Base-by-base conservation (phyloP, 92 coral and sea anemone species). In the Parazoanthus swiftii region DNA sequence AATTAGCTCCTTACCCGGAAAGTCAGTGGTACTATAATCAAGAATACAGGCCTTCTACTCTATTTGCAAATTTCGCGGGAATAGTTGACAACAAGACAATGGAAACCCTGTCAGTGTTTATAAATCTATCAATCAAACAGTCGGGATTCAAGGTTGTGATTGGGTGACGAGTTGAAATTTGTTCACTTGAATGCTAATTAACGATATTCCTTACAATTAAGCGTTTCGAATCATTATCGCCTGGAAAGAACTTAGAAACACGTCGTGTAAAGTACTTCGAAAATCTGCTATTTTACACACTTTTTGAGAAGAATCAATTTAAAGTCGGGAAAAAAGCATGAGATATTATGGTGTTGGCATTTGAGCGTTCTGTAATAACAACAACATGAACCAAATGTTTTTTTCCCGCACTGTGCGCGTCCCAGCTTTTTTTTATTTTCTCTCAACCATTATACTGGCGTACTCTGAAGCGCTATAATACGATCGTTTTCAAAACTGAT, bases 141-240 rank as follows among this genome's bases (percentile, higher is more conserved):
- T 82, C 91, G 88, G 77, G 46, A 90, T 89, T 76, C 91, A 76
- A 33, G 50, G 48, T 67, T 71, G n/a, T 92, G 88, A 95, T 95
- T 95, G 98, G 98, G 71, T 73, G 33, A 39, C 39, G 89, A 89
- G 85, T 91, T 87, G 78, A 95, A 95, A 93, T 93, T 94, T 95
- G 96, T 95, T 93, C 91, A 93, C 92, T 91, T 90, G 89, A 91
- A 94, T 95, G 98, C 98, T 95, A 95, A 95, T 95, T 95, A 95
- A 85, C 92, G 76, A 93, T 91, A 94, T 93, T 94, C 94, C 90
- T 93, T 88, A 90, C 96, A 95, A 95, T 95, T 93, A 95, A 90
- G 93, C 91, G 80, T 90, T 88, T 78, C 91, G 94, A 81, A 84
- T 88, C 81, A 75, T 80, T 86, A 44, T 54, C 66, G 35, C 89